These are phyloP conservation scores for Lepidocyrtoides sp. DNA, from an alignment of 2,888 invertebrate genomes.

Conservation along the genomic window DNA sequence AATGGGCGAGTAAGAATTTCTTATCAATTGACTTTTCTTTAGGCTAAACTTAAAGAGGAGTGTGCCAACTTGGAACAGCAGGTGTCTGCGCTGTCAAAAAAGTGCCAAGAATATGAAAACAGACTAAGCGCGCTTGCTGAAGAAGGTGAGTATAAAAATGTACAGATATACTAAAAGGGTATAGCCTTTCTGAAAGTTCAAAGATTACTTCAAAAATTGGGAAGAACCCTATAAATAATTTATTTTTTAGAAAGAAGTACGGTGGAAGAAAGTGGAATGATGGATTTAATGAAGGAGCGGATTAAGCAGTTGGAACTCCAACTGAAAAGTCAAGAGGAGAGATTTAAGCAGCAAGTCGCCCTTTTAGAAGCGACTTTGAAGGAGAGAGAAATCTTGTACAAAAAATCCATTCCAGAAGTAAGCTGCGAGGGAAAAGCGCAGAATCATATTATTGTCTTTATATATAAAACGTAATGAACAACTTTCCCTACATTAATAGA, in stretches of 20 bases:
- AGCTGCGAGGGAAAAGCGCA: not conserved
- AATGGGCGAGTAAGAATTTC: no score
- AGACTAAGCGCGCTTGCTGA: conserved; percentile 81
- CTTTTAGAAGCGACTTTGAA: conserved; percentile 87
- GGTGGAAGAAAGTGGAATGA: conserved; percentile 81
- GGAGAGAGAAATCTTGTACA: conserved; percentile 87
- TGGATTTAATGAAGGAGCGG: conserved; percentile 78
- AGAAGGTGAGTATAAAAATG: conserved; percentile 69
- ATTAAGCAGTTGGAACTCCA: conserved; percentile 86
- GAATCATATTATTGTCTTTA: not conserved
- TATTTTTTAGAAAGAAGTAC: conserved; percentile 80
- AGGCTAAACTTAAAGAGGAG: conserved; percentile 80
- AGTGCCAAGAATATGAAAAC: conserved; percentile 84
- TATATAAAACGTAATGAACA: not conserved
- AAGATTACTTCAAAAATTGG: no score
- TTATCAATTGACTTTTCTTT: not conserved
- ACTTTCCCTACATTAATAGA: conserved; percentile 14
- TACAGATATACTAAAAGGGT: no score
- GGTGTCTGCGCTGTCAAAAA: conserved; percentile 81
- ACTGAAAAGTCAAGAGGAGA: conserved; percentile 81
- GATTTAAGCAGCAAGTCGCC: conserved; percentile 71
- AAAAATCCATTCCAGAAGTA: conserved; percentile 86
- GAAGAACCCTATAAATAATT: no score
- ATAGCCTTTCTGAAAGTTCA: no score
- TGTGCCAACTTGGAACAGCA: conserved; percentile 83